Evolutionary conservation across 2,113 vertebrate species (phyloP).

Genomic region (Camelus bactrianus): DNA sequence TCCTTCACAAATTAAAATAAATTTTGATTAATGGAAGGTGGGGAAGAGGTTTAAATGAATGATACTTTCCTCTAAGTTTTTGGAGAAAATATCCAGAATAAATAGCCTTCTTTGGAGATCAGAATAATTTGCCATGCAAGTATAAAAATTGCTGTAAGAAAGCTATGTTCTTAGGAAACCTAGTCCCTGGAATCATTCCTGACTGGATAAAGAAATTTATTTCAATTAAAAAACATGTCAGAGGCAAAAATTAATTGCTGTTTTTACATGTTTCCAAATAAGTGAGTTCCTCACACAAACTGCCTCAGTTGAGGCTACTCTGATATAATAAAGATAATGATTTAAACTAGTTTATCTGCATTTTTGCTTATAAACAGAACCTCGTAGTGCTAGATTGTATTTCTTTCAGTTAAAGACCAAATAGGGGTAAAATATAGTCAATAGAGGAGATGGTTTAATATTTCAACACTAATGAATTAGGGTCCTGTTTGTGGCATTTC

Average conservation of each 20-base stretch:
- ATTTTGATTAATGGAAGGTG: neutral
- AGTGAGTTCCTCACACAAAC: slow-evolving; percentile 28
- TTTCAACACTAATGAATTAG: neutral
- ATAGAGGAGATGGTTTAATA: neutral
- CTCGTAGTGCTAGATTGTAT: neutral
- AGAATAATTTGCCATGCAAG: neutral
- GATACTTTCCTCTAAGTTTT: neutral
- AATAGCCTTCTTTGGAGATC: neutral
- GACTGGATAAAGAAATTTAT: neutral
- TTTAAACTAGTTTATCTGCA: slow-evolving; percentile 47
- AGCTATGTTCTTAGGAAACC: neutral
- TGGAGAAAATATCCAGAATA: neutral
- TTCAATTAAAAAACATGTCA: slow-evolving; percentile 26
- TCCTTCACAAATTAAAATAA: slow-evolving; percentile 5
- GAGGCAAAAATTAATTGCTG: slow-evolving; percentile 24
- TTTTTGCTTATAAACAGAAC: slow-evolving; percentile 8
- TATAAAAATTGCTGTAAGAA: neutral
- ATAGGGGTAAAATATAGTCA: neutral
- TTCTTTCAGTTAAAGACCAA: slow-evolving; percentile 52
- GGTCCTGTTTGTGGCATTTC: neutral
- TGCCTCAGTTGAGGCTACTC: neutral
- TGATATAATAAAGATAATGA: slow-evolving; percentile 31
- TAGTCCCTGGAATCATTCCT: neutral
- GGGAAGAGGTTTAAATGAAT: neutral
- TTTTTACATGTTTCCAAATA: slow-evolving; percentile 44